Evolutionary conservation across 1,140 invertebrate species (phyloP).

Genomic region (Orchesella cincta): DNA sequence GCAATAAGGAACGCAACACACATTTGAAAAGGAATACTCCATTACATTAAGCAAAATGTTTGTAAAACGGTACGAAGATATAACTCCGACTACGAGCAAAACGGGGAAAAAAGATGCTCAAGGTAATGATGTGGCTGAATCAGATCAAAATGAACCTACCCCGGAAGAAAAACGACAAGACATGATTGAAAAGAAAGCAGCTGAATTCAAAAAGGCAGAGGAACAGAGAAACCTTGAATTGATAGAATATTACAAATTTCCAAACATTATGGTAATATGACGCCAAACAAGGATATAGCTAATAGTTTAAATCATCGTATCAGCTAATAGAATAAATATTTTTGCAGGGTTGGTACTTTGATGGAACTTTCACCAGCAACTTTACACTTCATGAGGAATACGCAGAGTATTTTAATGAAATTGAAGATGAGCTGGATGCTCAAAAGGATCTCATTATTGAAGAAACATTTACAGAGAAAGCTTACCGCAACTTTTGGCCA

Average conservation of each 20-base stretch:
- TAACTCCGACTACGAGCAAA: no score
- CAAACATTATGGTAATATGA: constrained; percentile 35
- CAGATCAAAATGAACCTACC: not conserved
- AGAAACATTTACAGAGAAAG: constrained; percentile 31
- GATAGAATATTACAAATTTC: constrained; percentile 31
- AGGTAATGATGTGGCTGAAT: no score
- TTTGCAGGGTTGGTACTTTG: constrained; percentile 35
- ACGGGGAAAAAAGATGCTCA: no score
- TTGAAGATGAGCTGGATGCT: constrained; percentile 23
- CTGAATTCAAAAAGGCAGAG: not conserved
- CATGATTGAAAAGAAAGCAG: not conserved
- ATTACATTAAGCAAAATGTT: no score
- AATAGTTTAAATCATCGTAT: no score
- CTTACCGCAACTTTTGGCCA: constrained; percentile 33
- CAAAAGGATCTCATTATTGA: not conserved
- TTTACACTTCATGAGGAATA: constrained; percentile 33
- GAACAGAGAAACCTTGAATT: not conserved
- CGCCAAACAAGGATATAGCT: not conserved
- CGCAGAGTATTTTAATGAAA: constrained; percentile 30
- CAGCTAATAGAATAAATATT: no score
- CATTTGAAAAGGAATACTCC: no score
- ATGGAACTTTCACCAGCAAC: constrained; percentile 16
- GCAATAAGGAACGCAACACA: no score
- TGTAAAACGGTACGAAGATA: no score
- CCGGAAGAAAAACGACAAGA: not conserved